Evolutionary conservation across 1,140 invertebrate genomes (phyloP), one percentile per base, ranked within the genome.

Genomic region (Acromyrmex echinatior): DNA sequence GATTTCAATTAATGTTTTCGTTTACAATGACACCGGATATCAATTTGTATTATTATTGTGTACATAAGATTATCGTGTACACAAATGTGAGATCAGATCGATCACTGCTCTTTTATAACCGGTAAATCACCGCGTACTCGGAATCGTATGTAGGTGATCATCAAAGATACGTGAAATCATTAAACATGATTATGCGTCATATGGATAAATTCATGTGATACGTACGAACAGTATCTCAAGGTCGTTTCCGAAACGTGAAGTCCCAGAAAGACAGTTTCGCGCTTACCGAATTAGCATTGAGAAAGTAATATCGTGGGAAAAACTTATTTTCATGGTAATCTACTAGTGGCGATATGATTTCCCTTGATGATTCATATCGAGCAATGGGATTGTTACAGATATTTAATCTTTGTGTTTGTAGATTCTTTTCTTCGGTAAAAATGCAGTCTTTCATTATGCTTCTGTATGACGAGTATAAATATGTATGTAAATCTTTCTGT

Each of bases 111-210:
- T 25, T 80, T 39, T 70, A 18, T 14, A n/a, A 56, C 25, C 65
- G 51, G 25, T 62, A 49, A 74, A 74, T 74, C 9, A 82, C 6
- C 35, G 7, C 39, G 28, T 49, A 74, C 25, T 25, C 14, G 25
- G 53, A 82, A 82, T 62, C 6, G 18, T 25, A 16, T 1, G 31
- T 28, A n/a, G 2, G 3, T 3, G 5, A 58, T 82, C 18, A 73
- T 12, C 0, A 74, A 35, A 62, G 35, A 82, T 74, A 3, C 18
- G 9, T 3, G 12, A 73, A 28, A 60, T 73, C 14, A 62, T 82
- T 74, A 62, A 63, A 49, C 7, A 16, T 60, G 3, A 31, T 60
- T 73, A 60, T 62, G 53, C 35, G 18, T 74, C 18, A 45, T 82
- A 62, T 60, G 21, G 5, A 2, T 16, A 31, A 53, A 45, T 45